phyloP scores from a whole-genome alignment of 2,113 vertebrate species.

The Xenopus tropicalis region DNA sequence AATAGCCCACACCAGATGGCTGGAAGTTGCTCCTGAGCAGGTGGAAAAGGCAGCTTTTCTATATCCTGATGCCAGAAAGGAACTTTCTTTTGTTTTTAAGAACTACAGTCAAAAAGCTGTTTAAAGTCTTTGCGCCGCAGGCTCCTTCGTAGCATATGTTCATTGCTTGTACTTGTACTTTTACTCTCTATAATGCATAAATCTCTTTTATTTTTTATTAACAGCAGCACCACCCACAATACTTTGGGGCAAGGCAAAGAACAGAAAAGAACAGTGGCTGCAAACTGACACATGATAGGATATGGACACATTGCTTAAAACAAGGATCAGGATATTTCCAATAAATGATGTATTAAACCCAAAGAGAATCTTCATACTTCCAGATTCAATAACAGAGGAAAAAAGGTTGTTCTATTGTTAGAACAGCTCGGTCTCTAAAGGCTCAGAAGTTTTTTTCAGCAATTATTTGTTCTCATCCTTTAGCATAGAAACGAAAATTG shows the following conservation, averaged over 20 bases:
- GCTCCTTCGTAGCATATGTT: not conserved
- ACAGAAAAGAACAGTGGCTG: not conserved
- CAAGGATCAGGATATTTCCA: not conserved
- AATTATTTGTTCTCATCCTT: too few species aligned
- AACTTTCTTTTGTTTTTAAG: slow-evolving; percentile 1
- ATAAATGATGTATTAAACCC: not conserved
- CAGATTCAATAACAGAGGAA: too few species aligned
- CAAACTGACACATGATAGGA: not conserved
- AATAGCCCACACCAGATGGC: not conserved
- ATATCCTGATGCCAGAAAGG: not conserved
- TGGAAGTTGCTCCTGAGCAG: not conserved
- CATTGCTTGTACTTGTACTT: not conserved
- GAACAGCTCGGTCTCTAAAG: too few species aligned
- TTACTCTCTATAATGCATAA: not conserved
- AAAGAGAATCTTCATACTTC: too few species aligned
- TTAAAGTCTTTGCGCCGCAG: not conserved
- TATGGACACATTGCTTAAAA: not conserved
- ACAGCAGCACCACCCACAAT: not conserved
- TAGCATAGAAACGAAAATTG: too few species aligned
- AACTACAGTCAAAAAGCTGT: not conserved
- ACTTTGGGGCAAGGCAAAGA: not conserved
- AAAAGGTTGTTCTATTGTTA: too few species aligned
- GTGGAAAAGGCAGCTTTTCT: not conserved
- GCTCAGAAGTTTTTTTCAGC: too few species aligned
- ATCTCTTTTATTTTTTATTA: not conserved